Base-by-base conservation (phyloP, 2,113 vertebrate genomes). In the Calyptomena viridis region DNA sequence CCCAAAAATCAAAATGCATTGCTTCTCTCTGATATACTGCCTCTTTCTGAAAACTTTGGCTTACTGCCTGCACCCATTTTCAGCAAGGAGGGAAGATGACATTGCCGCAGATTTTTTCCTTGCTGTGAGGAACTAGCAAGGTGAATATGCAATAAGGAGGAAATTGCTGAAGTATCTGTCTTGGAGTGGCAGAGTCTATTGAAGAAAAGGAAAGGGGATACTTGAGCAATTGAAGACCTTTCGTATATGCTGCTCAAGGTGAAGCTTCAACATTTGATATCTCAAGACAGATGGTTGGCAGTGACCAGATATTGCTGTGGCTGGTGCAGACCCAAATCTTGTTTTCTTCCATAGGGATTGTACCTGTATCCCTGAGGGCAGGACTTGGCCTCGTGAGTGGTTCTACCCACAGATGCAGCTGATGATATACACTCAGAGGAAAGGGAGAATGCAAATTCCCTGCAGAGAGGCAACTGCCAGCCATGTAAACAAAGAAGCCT, bases 401-500 rank as follows among this genome's bases (percentile, higher is more conserved):
- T 87, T 75, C 66, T 90, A 14, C 82, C 56, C 69, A n/a, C 73
- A 62, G 86, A 90, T 79, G 77, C 53, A 86, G 73, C 31, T 3
- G 18, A 84, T 75, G 79, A 72, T 67, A 44, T 28, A 60, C 0
- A 0, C 64, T 92, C 53, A 68, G 67, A 92, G 64, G 60, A 90
- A 81, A 14, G 49, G 73, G 68, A 89, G 90, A 96, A 94, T 82
- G 73, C 86, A 95, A 75, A 92, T 95, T 95, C 80, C 64, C 85
- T 78, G 52, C 78, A 78, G 88, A 90, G 55, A 96, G 66, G 64
- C 76, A 93, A 88, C 68, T 0, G 8, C 76, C 86, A 96, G 60
- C 80, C 88, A 64, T 30, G 30, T 95, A 93, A 96, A 96, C 77
- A 95, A 96, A 95, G 85, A 83, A 90, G 84, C 68, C 83, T 96